Conservation (phyloP, 2,797 vertebrate genomes). For the Cyclopterus lumpus region DNA sequence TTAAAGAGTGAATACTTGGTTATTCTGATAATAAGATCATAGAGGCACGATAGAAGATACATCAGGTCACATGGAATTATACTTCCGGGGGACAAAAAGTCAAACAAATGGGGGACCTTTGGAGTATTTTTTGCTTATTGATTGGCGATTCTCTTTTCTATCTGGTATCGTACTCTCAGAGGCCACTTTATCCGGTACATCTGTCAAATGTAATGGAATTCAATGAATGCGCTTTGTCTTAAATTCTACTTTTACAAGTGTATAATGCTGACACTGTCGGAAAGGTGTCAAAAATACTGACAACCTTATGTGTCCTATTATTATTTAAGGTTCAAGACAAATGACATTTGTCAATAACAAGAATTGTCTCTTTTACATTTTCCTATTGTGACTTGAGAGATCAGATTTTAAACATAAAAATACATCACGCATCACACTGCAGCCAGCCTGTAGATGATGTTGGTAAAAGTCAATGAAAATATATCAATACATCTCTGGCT, state of each 20-base stretch:
- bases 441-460: background rate
- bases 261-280: background rate
- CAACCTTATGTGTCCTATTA: background rate
- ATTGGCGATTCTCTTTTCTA: background rate
- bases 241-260: background rate
- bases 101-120: background rate
- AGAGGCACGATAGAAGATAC: background rate
- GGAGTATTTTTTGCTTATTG: background rate
- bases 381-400: background rate
- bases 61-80: background rate
- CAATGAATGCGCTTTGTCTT: background rate
- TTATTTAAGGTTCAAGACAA: too few species aligned
- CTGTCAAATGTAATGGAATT: background rate
- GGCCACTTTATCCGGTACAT: background rate
- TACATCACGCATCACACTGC: background rate
- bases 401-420: background rate
- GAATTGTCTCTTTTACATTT: background rate
- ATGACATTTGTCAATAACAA: background rate
- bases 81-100: background rate
- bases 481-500: background rate
- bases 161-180: background rate
- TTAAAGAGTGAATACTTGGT: background rate
- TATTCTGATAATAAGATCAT: background rate
- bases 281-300: background rate
- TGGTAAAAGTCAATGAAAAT: background rate